Percentiles rank a stretch among this genome's conserved stretches.
Evolutionary conservation across 2,113 vertebrate genomes (phyloP).

Genomic region (Rhizomys pruinosus): DNA sequence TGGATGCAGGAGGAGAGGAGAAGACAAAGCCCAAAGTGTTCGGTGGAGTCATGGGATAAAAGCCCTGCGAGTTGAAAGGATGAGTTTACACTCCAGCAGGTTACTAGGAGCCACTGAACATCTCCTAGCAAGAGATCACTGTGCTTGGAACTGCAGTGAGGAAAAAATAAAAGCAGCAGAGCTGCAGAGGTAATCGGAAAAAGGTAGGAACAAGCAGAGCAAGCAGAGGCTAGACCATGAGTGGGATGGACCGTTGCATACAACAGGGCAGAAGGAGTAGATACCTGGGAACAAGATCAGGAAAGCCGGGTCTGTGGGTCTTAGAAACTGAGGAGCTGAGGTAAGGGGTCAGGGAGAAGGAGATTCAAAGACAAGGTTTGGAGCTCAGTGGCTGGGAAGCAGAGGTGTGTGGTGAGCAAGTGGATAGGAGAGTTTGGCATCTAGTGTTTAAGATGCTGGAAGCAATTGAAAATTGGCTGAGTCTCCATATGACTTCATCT

Average conservation of each 20-base stretch:
- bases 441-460: conserved; percentile 68
- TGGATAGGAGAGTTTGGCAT: conserved; percentile 41
- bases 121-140: neutral
- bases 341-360: neutral
- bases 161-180: neutral
- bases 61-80: neutral
- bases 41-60: neutral
- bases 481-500: conserved; percentile 71
- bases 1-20: neutral
- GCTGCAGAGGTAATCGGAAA: neutral
- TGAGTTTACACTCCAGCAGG: neutral
- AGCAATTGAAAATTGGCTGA: conserved; percentile 77
- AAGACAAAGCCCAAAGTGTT: neutral
- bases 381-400: neutral
- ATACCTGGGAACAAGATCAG: neutral
- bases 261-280: neutral
- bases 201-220: neutral
- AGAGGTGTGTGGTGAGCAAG: conserved; percentile 49
- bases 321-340: neutral
- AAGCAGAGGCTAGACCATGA: neutral
- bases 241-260: neutral
- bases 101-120: accelerated
- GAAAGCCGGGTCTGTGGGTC: neutral
- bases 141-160: neutral
- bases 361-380: neutral